These are phyloP conservation scores for Psilanteris sp. DNA, from an alignment of 1,140 invertebrate genomes.

Conservation along the genomic window DNA sequence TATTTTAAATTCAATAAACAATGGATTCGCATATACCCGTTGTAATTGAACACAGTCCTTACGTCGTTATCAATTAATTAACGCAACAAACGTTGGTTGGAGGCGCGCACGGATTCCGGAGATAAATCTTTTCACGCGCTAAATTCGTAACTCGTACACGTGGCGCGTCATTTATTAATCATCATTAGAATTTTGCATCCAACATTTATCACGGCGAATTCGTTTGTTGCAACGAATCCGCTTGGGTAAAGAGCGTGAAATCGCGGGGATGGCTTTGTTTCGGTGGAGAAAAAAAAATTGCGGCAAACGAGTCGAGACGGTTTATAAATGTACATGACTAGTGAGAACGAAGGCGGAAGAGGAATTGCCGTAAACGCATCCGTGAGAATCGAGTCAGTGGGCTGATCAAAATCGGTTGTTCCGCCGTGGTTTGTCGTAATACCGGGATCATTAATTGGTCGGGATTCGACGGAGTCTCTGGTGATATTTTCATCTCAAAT, in stretches of 20 bases:
- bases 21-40: too few relatives aligned
- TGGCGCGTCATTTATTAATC: too few relatives aligned
- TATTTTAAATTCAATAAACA: too few relatives aligned
- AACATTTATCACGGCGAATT: too few relatives aligned
- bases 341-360: conserved; percentile 35
- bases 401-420: conserved; percentile 27
- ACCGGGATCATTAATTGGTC: conserved; percentile 6
- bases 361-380: conserved; percentile 31
- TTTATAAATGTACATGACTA: conserved; percentile 12
- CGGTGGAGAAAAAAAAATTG: not conserved
- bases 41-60: too few relatives aligned
- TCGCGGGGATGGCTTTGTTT: not conserved
- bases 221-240: not conserved
- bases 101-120: too few relatives aligned
- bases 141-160: too few relatives aligned
- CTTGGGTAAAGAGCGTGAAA: conserved; percentile 13
- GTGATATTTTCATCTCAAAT: conserved; percentile 13
- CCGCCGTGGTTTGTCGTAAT: conserved; percentile 6
- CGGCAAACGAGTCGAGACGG: conserved; percentile 16
- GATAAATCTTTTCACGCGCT: too few relatives aligned
- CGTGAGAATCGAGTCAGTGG: conserved; percentile 44
- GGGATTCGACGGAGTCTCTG: conserved; percentile 23
- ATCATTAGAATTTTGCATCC: too few relatives aligned
- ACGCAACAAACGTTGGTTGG: too few relatives aligned
- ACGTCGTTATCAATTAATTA: too few relatives aligned